Base-by-base conservation (phyloP, 2,888 invertebrate species). In the Oegoconia quadripuncta region DNA sequence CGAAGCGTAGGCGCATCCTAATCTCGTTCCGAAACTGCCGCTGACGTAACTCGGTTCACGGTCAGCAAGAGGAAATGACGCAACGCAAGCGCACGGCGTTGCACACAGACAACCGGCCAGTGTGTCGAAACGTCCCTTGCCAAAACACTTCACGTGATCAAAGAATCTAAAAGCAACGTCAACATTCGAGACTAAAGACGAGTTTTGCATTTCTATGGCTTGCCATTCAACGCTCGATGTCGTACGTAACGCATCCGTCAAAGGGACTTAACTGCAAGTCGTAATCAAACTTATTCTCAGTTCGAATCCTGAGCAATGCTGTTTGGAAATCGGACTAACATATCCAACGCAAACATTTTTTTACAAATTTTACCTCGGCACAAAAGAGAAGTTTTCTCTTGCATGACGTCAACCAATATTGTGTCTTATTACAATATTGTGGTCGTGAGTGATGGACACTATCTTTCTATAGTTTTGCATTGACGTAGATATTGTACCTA, bases 11-110 rank as follows among this genome's bases (percentile, higher is more conserved):
- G 73, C 71, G 71, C 79, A 74, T 79, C 76, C 74, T 72, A 74
- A 77, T 74, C 69, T 74, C 65, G 63, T 53, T 55, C 62, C 60
- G 56, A 74, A 74, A 67, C 67, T 50, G 6, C 50, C 55, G 66
- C 64, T 82, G 82, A 86, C 83, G 84, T 84, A 78, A 84, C 76
- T 42, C 65, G 52, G 83, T 84, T 86, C 87, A 86, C 78, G 87
- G 87, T 78, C 87, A 79, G 50, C 73, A 56, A 71, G 69, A 86
- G 86, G 87, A 87, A 84, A 81, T 86, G 86, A 87, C 86, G 84
- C 83, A 82, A 81, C 64, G 71, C 56, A 59, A 57, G 55, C 53
- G 52, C 60, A 54, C 55, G 52, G 55, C 64, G 64, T 61, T 74
- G 74, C 73, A 70, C 64, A 59, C 57, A 42, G 41, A 17, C 20